phyloP scores from a whole-genome alignment of 2,113 vertebrate genomes.

The Aepyceros melampus region DNA sequence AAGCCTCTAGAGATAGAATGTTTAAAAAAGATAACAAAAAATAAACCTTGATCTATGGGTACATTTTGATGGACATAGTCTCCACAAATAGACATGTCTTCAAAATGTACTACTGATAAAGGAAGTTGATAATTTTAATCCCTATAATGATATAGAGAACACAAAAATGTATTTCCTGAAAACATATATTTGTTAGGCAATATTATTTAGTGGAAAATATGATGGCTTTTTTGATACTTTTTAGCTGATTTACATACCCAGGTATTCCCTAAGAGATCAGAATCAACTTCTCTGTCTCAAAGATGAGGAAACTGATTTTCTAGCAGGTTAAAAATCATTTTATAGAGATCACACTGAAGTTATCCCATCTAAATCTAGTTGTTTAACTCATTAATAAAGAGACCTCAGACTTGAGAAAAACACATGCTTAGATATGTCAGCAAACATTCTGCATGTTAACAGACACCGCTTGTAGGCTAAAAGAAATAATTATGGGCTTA shows the following conservation, averaged over 20 bases:
- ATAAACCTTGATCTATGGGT: not conserved
- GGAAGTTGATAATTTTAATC: not conserved
- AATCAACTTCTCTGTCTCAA: not conserved
- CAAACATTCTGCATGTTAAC: not conserved
- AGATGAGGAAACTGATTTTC: not conserved
- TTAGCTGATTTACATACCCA: not conserved
- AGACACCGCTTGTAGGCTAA: not conserved
- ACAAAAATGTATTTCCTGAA: not conserved
- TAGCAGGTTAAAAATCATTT: not conserved
- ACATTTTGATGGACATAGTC: not conserved
- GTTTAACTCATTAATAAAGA: not conserved
- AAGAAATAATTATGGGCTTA: not conserved
- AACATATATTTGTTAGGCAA: not conserved
- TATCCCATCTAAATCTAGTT: not conserved
- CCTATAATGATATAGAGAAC: not conserved
- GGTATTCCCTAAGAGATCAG: not conserved
- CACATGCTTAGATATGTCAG: not conserved
- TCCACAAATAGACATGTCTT: not conserved
- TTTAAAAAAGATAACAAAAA: not conserved
- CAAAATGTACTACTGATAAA: not conserved
- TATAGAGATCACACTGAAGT: not conserved
- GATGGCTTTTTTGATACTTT: not conserved
- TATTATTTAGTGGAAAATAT: not conserved
- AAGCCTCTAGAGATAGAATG: not conserved
- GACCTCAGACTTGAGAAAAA: not conserved